Base-by-base conservation (phyloP, 2,888 invertebrate genomes). In the Amphipoea lucens region DNA sequence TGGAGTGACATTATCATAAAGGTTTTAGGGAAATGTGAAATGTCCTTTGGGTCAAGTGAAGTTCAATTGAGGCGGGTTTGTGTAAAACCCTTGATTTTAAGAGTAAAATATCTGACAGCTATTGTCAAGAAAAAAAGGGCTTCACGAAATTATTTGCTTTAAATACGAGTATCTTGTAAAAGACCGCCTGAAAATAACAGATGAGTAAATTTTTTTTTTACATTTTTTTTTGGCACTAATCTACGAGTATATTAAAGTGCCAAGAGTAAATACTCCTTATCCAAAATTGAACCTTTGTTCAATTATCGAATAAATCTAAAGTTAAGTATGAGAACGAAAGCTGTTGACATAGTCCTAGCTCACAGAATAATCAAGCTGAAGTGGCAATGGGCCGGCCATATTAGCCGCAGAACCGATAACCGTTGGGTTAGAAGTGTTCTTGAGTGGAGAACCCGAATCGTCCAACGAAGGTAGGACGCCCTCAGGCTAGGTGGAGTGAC, bases 1-100 rank as follows among this genome's bases (percentile, higher is more conserved):
- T 75, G 78, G 60, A 67, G 86, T 73, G 86, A 73, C 60, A 71
- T n/a, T 75, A 36, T 45, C 36, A 69, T 57, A 63, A 73, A 66
- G 72, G 42, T 74, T 74, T 66, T 71, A 54, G 17, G 48, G 57
- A 66, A 78, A 72, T 84, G 12, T n/a, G 9, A 65, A 72, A 73
- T 73, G n/a, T n/a, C 4, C 9, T 67, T 70, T 20, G 65, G 48
- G 63, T 67, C 66, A 75, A 78, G 51, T 51, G 42, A 40, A 57
- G 36, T 71, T 23, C 65, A 60, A 23, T 74, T 60, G 40, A 51
- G 63, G n/a, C 23, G 5, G 11, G 0, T 14, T 76, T 63, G 23
- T 40, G 36, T 73, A 17, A 40, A 77, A 40, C 5, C 57, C 57
- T 68, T 63, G 42, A 40, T n/a, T 67, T 67, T 29, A 36, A n/a